Evolutionary conservation across 2,888 invertebrate genomes (phyloP), one percentile per base, ranked within the genome.

Genomic region (Epinotia demarniana): DNA sequence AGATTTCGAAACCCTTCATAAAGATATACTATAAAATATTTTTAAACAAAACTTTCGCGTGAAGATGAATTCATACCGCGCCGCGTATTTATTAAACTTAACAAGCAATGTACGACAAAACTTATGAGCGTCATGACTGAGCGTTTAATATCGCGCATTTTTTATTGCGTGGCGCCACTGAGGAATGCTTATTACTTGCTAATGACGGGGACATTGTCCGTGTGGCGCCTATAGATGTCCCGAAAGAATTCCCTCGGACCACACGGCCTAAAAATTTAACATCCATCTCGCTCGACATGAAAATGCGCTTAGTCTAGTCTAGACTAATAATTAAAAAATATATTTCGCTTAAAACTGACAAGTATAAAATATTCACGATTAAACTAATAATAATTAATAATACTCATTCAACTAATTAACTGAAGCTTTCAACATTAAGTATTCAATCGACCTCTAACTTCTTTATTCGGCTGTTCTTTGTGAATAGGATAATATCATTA

Each of bases 161-260:
- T 86, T 86, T 82, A 79, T 82, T 80, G 75, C 77, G 81, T 80
- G 80, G 82, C 83, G 87, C 86, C 84, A 83, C 83, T 75, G 73
- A 79, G 85, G 90, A 91, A 90, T 92, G 87, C 84, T 84, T 85
- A 83, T 85, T 86, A 82, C 87, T 84, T 85, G 83, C 86, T 91
- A 90, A 92, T 90, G 91, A 90, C 85, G 81, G 81, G 83, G 85
- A 88, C 75, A 89, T 88, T 86, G 86, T 86, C 84, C 82, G 82
- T 85, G 81, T 84, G 80, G 82, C 85, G 82, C 82, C 81, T 82
- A 80, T 81, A 83, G 84, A 85, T 82, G 86, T 85, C 87, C 87
- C 79, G 83, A 84, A 86, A 85, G 87, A 89, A 91, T 90, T 88
- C 79, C 79, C 81, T 81, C 77, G 72, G 80, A 80, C 84, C 81